Evolutionary conservation across 2,888 invertebrate genomes (phyloP), one percentile per base, ranked within the genome.

Genomic region (Odontocolon sp.): DNA sequence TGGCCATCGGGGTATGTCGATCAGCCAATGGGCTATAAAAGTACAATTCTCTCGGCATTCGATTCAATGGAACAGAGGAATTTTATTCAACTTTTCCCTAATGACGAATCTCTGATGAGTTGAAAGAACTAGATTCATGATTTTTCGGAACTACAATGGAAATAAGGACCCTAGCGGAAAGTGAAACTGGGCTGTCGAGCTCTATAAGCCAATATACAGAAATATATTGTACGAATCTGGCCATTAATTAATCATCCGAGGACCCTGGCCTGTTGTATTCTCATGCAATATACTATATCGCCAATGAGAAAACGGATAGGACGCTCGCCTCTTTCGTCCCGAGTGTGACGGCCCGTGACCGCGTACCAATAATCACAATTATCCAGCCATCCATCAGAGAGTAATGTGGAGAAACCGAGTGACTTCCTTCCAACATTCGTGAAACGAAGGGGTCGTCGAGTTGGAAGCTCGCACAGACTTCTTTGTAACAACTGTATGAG

Each of bases 351-450:
- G 66, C 38, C 68, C 71, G 70, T 74, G 74, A 66, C 71, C 67
- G 59, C 47, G 69, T 57, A 54, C 69, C 80, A 76, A 80, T 80
- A 77, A 78, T 80, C 76, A 76, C 73, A 80, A 80, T 80, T 80
- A 80, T 80, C 76, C 78, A 76, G 36, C 73, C 70, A 76, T 76
- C 75, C 70, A 80, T 80, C 80, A 80, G 47, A 78, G 70, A 54
- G 47, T 23, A 61, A 45, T 47, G 40, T 9, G 45, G 33, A 47
- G 63, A 64, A 77, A 74, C 45, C 38, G 52, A 9, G 38, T 42
- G 68, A 74, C 33, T 71, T 76, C 56, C 50, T 54, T 64, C 66
- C 28, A 42, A 33, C 33, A 50, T 54, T 54, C 59, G 47, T 14
- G 6, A 36, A 50, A 38, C 14, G 40, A 64, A 68, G 45, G 69